phyloP scores from a whole-genome alignment of 1,140 invertebrate genomes.

The Cotesia chilonis region DNA sequence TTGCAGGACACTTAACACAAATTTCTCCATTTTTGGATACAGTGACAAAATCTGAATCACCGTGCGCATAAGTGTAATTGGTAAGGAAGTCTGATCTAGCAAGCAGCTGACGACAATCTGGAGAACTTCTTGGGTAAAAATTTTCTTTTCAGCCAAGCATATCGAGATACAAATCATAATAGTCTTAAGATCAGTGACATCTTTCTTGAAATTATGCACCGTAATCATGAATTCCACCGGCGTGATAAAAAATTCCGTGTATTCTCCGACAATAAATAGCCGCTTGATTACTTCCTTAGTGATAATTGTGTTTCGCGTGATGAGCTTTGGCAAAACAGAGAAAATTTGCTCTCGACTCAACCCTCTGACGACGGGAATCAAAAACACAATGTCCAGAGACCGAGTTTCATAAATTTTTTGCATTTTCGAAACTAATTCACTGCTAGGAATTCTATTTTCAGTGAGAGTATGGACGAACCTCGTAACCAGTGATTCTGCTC shows the following conservation, averaged over 20 bases:
- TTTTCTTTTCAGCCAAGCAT: slow-evolving; percentile 89
- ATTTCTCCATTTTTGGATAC: slow-evolving; percentile 87
- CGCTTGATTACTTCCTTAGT: slow-evolving; percentile 93
- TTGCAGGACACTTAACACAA: slow-evolving; percentile 93
- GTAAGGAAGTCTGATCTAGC: slow-evolving; percentile 88
- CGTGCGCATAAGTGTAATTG: slow-evolving; percentile 94
- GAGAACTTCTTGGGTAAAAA: slow-evolving; percentile 86
- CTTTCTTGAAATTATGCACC: slow-evolving; percentile 89
- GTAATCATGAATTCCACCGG: slow-evolving; percentile 93
- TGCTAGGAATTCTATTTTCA: slow-evolving; percentile 86
- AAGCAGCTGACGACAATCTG: slow-evolving; percentile 93
- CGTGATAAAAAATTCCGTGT: slow-evolving; percentile 71
- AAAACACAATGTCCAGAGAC: slow-evolving; percentile 94
- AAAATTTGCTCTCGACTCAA: slow-evolving; percentile 93
- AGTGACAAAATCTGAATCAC: slow-evolving; percentile 92
- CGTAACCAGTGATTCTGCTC: slow-evolving; percentile 92
- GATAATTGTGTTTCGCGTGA: slow-evolving; percentile 95
- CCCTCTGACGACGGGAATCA: slow-evolving; percentile 96
- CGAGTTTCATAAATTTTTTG: slow-evolving; percentile 91
- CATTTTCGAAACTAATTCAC: slow-evolving; percentile 86
- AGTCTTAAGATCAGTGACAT: slow-evolving; percentile 91
- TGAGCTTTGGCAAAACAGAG: slow-evolving; percentile 92
- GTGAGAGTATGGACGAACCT: slow-evolving; percentile 92
- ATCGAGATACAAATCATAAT: slow-evolving; percentile 96
- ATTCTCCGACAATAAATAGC: slow-evolving; percentile 70